phyloP scores from a whole-genome alignment of 2,113 vertebrate species.

The Anolis sagrei region DNA sequence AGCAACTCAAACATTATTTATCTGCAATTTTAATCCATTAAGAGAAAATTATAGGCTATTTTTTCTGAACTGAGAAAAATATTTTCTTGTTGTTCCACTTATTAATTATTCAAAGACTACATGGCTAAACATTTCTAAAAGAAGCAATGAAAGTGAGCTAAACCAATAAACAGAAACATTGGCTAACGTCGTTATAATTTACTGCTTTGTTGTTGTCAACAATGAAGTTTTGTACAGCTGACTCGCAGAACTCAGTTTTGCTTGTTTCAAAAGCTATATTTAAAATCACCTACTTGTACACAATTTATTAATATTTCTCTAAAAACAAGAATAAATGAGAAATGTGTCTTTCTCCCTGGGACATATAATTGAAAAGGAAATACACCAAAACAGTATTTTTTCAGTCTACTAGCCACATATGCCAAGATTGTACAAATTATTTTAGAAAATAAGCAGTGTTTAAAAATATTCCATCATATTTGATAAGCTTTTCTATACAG shows the following conservation, averaged over 20 bases:
- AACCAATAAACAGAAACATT: background rate
- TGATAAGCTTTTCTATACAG: too few species aligned
- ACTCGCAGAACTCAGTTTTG: background rate
- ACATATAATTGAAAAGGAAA: too few species aligned
- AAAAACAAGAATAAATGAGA: background rate
- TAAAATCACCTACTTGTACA: background rate
- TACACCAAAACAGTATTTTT: too few species aligned
- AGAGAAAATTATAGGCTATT: background rate
- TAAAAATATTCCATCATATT: too few species aligned
- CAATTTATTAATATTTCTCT: background rate
- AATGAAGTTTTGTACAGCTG: background rate
- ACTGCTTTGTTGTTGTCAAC: background rate
- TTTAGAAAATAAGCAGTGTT: too few species aligned
- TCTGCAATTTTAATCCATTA: background rate
- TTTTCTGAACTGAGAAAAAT: background rate
- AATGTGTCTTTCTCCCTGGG: background rate
- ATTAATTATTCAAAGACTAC: background rate
- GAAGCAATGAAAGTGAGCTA: conserved; percentile 8
- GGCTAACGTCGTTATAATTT: background rate
- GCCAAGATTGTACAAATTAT: too few species aligned
- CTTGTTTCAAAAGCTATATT: background rate
- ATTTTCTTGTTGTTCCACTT: background rate
- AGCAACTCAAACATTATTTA: background rate
- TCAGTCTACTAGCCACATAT: too few species aligned
- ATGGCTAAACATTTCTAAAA: background rate